Conservation (phyloP, 2,888 invertebrate genomes). For the Leptura quadrifasciata region DNA sequence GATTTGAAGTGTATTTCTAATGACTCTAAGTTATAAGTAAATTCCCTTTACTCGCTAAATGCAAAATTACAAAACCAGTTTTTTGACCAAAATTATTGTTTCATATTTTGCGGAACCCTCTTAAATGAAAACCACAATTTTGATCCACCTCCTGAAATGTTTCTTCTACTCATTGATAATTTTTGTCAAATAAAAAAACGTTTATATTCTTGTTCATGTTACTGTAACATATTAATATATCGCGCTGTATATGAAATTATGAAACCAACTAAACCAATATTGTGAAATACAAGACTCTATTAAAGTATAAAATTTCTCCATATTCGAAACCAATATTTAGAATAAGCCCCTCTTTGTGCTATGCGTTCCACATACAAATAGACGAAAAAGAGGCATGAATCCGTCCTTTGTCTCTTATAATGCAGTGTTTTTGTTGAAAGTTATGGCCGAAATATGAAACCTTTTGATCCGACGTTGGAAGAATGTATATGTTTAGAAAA, state of each 20-base stretch:
- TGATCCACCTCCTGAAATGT: too few relatives aligned
- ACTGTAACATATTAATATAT: not conserved
- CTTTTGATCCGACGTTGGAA: slow-evolving; percentile 38
- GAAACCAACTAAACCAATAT: not conserved
- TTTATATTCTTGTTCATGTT: too few relatives aligned
- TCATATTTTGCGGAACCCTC: too few relatives aligned
- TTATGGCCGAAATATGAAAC: slow-evolving; percentile 50
- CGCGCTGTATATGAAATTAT: not conserved
- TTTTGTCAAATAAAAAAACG: too few relatives aligned
- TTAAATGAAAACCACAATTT: too few relatives aligned
- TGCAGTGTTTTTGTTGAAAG: slow-evolving; percentile 20
- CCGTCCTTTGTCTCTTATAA: slow-evolving; percentile 22
- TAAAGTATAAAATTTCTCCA: not conserved
- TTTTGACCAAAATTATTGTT: too few relatives aligned
- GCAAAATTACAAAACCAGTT: too few relatives aligned
- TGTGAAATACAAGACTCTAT: not conserved
- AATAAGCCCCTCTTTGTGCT: slow-evolving; percentile 12
- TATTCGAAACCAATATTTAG: not conserved
- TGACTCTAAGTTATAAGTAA: too few relatives aligned
- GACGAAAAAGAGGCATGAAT: slow-evolving; percentile 29
- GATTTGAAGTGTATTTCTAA: too few relatives aligned
- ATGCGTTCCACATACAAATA: slow-evolving; percentile 3
- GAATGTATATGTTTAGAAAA: slow-evolving; percentile 46
- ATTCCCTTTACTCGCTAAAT: too few relatives aligned
- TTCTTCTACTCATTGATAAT: too few relatives aligned